Base-by-base conservation (phyloP, 2,888 invertebrate genomes). In the Melieria omissa region DNA sequence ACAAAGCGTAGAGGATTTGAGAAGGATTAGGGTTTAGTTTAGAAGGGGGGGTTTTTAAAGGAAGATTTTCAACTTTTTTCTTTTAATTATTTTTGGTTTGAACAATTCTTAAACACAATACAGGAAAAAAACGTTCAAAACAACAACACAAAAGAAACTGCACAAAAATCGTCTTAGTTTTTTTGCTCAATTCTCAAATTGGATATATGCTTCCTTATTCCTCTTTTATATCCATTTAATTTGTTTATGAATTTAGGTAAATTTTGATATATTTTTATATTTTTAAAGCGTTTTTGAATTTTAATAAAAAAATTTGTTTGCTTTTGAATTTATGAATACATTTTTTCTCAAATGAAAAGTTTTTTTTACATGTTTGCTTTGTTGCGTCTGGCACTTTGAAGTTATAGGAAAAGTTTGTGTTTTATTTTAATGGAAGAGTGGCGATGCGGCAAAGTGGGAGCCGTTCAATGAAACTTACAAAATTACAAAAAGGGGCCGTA, bases 231-330 rank as follows among this genome's bases (percentile, higher is more conserved):
- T 73, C 65, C 73, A 75, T 73, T 69, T 63, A 75, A 70, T 73
- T 73, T 75, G 65, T 72, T 72, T 65, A 70, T 65, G 73, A 77
- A 70, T 77, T 75, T 77, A 67, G 72, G 70, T 69, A 73, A 78
- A 78, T 77, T 78, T 79, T 75, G 74, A 74, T 73, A 65, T 75
- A 60, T 76, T 73, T 73, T 72, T 73, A 72, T 75, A 71, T 76
- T 76, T 77, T 77, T 74, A 65, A 73, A 73, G 74, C 75, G 74
- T 75, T 78, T 78, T 78, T 65, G 77, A 77, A 78, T 78, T 78
- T 78, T 72, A 72, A 70, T 74, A 73, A 73, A 72, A 71, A 69
- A 75, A 75, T 75, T 78, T 78, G 75, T 76, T 65, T 58, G 72
- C 75, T 75, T 75, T 73, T 73, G 75, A 75, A 75, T 75, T 77